Conservation (phyloP, 2,113 vertebrate species). For the Chaetodon trifascialis region DNA sequence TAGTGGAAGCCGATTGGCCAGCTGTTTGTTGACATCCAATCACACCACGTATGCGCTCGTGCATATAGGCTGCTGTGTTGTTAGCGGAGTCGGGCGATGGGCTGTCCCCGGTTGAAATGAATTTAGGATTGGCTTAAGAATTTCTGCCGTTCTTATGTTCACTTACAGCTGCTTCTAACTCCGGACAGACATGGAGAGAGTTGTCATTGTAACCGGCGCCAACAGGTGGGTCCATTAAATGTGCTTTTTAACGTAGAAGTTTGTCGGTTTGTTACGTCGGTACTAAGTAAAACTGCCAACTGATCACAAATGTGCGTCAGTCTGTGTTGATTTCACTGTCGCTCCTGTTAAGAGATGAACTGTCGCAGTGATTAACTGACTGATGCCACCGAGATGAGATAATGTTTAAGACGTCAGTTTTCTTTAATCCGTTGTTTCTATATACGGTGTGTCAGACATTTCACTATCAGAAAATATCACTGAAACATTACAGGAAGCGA, state of each 20-base stretch:
- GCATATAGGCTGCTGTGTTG: conserved; percentile 42
- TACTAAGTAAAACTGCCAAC: background rate
- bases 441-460: no score
- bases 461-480: background rate
- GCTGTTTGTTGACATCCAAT: conserved; percentile 69
- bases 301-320: background rate
- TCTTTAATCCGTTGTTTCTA: background rate
- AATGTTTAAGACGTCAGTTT: no score
- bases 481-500: no score
- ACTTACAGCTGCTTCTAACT: background rate
- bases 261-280: background rate
- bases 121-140: accelerated
- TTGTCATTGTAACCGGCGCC: conserved; percentile 91
- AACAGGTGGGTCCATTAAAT: conserved; percentile 85
- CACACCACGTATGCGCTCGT: conserved; percentile 65
- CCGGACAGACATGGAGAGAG: conserved; percentile 80
- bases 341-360: background rate
- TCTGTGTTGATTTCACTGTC: background rate
- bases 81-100: conserved; percentile 52
- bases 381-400: no score
- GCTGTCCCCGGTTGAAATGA: background rate
- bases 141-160: background rate
- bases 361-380: background rate
- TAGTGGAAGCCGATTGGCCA: conserved; percentile 67
- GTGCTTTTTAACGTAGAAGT: background rate